Evolutionary conservation across 1,140 invertebrate genomes (phyloP).

Genomic region (Heliconius congener): DNA sequence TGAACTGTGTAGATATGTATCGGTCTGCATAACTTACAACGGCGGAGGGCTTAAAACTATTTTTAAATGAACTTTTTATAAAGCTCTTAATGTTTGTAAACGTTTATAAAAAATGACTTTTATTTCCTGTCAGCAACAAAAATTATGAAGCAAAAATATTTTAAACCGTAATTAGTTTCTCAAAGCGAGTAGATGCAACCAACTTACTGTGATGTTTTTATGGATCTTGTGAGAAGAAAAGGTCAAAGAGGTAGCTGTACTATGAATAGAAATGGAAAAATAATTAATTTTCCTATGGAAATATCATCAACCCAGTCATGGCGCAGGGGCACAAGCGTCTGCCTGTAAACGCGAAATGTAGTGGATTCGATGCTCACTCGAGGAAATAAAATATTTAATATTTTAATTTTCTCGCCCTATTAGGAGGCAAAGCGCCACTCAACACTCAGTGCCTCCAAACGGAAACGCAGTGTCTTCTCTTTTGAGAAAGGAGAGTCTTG

Average conservation of each 20-base stretch:
- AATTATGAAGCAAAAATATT: slow-evolving; percentile 20
- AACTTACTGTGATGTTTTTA: slow-evolving; percentile 3
- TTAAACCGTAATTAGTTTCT: slow-evolving; percentile 11
- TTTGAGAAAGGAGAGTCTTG: too few relatives aligned
- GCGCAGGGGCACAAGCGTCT: neutral
- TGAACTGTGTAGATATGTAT: slow-evolving; percentile 14
- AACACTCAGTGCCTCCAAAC: too few relatives aligned
- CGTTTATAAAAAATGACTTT: slow-evolving; percentile 5
- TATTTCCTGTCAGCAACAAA: slow-evolving; percentile 27
- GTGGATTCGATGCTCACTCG: neutral
- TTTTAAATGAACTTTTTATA: slow-evolving; percentile 2
- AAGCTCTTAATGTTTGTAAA: slow-evolving; percentile 11
- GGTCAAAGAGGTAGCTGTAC: neutral
- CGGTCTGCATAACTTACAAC: slow-evolving; percentile 1
- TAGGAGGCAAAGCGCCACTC: too few relatives aligned
- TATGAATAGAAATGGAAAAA: neutral
- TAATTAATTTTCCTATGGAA: neutral
- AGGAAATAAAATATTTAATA: neutral
- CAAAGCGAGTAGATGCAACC: slow-evolving; percentile 9
- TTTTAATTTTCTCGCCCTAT: too few relatives aligned
- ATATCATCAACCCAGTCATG: neutral
- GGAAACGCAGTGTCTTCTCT: too few relatives aligned
- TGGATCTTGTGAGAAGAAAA: neutral
- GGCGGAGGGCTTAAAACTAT: neutral
- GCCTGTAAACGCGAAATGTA: neutral